Percentiles rank a stretch among this genome's conserved stretches.
These are phyloP conservation scores for Camponotus fellah DNA, from an alignment of 2,888 invertebrate species.

Conservation along the genomic window DNA sequence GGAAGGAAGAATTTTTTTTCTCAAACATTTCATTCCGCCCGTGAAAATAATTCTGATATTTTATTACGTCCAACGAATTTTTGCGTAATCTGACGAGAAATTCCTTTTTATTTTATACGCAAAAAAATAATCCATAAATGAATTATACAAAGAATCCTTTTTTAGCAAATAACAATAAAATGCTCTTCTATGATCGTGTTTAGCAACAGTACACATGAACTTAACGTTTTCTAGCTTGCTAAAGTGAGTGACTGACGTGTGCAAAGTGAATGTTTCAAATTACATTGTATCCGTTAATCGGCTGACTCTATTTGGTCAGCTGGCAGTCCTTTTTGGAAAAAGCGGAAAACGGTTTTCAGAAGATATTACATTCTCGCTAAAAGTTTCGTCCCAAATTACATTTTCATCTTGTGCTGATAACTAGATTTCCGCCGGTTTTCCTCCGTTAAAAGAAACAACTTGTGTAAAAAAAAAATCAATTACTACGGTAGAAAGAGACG, in stretches of 20 bases:
- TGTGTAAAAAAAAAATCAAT: conserved; percentile 22
- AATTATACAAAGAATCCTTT: neutral
- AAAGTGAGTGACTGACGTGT: conserved; percentile 20
- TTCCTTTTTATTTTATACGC: neutral
- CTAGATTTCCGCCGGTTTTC: conserved; percentile 36
- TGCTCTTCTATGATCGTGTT: conserved; percentile 1
- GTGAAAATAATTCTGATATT: neutral
- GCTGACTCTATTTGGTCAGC: conserved; percentile 35
- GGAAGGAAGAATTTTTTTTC: neutral
- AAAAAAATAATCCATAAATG: neutral
- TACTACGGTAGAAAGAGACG: conserved; percentile 22
- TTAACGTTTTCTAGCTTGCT: conserved; percentile 17
- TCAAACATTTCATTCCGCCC: neutral
- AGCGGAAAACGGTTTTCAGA: conserved; percentile 34
- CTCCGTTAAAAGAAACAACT: conserved; percentile 33
- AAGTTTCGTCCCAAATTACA: conserved; percentile 47
- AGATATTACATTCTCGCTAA: conserved; percentile 42
- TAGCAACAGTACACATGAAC: neutral
- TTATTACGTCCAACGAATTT: neutral
- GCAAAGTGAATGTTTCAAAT: conserved; percentile 50
- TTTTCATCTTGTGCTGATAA: conserved; percentile 51
- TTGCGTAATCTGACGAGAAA: neutral
- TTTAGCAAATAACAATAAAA: neutral
- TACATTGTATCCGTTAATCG: conserved; percentile 25
- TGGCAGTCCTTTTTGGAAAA: neutral